Conservation (phyloP, 1,140 invertebrate species). For the Coptotermes formosanus region DNA sequence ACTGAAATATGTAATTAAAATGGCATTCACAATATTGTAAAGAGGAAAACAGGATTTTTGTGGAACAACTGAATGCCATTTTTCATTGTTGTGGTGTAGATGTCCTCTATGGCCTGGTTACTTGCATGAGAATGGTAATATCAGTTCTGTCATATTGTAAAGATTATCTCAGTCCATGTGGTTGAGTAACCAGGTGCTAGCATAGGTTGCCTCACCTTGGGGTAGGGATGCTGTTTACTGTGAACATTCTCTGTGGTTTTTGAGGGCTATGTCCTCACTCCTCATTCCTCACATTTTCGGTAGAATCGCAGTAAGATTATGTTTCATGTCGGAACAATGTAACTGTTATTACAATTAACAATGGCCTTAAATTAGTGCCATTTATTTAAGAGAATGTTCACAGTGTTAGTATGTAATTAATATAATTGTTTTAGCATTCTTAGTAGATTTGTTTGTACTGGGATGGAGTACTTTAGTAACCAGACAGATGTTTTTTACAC, state of each 20-base stretch:
- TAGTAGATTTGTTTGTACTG: conserved; percentile 23
- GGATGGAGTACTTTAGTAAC: conserved; percentile 18
- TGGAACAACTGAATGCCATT: conserved; percentile 13
- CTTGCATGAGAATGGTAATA: not conserved
- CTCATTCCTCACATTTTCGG: conserved; percentile 18
- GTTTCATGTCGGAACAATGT: conserved; percentile 10
- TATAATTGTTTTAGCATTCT: conserved; percentile 21
- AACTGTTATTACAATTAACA: not conserved
- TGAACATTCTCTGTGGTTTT: conserved; percentile 25
- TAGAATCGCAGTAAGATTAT: not conserved
- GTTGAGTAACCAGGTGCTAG: not conserved
- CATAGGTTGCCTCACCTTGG: not conserved
- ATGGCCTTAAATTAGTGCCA: not conserved
- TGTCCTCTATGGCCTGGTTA: not conserved
- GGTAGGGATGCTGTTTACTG: not conserved
- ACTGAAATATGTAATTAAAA: not conserved
- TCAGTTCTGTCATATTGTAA: no score
- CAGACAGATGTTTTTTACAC: conserved; percentile 29
- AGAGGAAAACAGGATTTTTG: not conserved
- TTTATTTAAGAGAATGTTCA: conserved; percentile 25
- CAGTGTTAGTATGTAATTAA: conserved; percentile 17
- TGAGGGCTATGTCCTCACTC: conserved; percentile 29
- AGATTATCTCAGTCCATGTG: no score
- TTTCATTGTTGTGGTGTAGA: conserved; percentile 3
- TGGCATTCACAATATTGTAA: not conserved